Conservation (phyloP, 2,888 invertebrate genomes). For the Lasius fuliginosus region DNA sequence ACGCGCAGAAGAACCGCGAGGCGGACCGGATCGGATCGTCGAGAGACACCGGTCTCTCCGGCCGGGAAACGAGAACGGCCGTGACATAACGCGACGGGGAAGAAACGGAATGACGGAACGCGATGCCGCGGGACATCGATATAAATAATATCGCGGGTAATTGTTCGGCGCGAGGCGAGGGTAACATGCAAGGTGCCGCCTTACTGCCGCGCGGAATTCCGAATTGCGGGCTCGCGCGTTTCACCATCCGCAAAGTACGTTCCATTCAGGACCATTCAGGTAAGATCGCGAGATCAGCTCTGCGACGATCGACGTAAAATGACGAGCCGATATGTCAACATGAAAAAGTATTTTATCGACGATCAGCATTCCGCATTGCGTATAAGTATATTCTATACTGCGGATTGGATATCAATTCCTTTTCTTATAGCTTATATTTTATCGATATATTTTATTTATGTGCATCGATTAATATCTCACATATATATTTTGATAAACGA, state of each 20-base stretch:
- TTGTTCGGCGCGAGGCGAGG: slow-evolving; percentile 60
- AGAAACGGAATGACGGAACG: slow-evolving; percentile 66
- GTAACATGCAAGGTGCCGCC: slow-evolving; percentile 71
- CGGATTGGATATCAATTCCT: background rate
- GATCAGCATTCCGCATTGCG: background rate
- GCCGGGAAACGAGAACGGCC: slow-evolving; percentile 7
- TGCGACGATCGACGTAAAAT: background rate
- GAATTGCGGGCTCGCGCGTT: slow-evolving; percentile 40
- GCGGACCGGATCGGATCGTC: background rate
- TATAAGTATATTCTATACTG: background rate
- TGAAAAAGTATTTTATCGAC: background rate
- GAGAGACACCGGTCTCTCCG: background rate
- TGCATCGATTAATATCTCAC: background rate
- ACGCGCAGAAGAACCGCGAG: slow-evolving; percentile 52
- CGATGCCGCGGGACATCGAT: slow-evolving; percentile 69
- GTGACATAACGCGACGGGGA: slow-evolving; percentile 39
- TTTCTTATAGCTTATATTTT: background rate
- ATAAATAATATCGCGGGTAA: slow-evolving; percentile 78
- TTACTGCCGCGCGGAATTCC: slow-evolving; percentile 62
- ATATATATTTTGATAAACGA: background rate
- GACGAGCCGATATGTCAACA: background rate
- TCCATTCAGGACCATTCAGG: background rate
- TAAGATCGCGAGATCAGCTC: background rate
- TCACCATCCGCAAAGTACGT: slow-evolving; percentile 27
- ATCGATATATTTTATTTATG: background rate